Evolutionary conservation across 2,797 vertebrate genomes (phyloP), one percentile per base, ranked within the genome.

Genomic region (Falco novaeseelandiae): DNA sequence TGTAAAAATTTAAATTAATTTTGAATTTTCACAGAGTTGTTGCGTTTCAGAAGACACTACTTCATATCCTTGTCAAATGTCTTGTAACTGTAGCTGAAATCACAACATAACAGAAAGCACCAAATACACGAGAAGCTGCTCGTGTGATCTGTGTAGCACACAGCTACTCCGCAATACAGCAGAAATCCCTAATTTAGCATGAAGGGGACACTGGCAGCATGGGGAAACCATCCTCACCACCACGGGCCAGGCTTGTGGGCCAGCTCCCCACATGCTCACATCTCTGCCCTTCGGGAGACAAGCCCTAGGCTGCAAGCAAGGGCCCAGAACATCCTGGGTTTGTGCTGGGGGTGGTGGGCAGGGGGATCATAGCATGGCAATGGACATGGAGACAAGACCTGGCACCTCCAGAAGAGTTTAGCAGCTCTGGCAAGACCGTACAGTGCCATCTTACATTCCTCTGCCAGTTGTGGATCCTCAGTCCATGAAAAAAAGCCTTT

Each of bases 1-100:
- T 51, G 17, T 66, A 91, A 95, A 89, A 93, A 83, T 77, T 54
- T n/a, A 85, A 87, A 82, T 44, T 2, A 80, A 77, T 83, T 94
- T 80, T 79, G 51, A 92, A 54, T 91, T 83, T 95, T 92, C 84
- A 91, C 46, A 89, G 61, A 88, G 62, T 79, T 55, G 69, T 58
- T 93, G 54, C 18, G 4, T 87, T 87, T 85, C 54, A 93, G 66
- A 89, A 83, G 57, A 74, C 17, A 63, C n/a, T 55, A 32, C 40
- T 90, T 72, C 70, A 44, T 29, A 69, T 51, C n/a, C n/a, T 79
- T 83, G 59, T 58, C 83, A 87, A 40, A 73, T 29, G 29, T 61
- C 67, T 89, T 85, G 85, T 62, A 71, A 77, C 12, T 55, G 59
- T 14, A 72, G 46, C 23, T 74, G 77, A 82, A 69, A 90, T 4